phyloP scores from a whole-genome alignment of 2,797 vertebrate species.

The Merluccius polli region DNA sequence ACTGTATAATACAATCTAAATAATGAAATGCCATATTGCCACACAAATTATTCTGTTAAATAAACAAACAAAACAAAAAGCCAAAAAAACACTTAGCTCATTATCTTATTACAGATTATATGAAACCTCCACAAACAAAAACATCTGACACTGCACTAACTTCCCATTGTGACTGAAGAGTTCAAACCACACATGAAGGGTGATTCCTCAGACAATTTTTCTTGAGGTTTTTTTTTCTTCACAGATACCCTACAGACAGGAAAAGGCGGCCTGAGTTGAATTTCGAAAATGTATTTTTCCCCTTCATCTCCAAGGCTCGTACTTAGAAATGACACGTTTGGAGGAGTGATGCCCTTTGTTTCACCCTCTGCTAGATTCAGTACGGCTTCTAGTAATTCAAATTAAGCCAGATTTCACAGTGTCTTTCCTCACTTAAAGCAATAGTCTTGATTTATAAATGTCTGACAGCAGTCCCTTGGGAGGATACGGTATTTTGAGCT shows the following conservation, averaged over 20 bases:
- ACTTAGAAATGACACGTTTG: constrained; percentile 56
- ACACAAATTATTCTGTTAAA: background rate
- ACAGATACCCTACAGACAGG: constrained; percentile 52
- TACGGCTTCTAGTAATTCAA: constrained; percentile 37
- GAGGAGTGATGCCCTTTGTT: constrained; percentile 57
- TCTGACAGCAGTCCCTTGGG: constrained; percentile 28
- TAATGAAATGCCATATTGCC: background rate
- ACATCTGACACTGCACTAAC: constrained; percentile 36
- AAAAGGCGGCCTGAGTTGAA: constrained; percentile 37
- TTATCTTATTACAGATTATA: constrained; percentile 21
- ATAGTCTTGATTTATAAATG: constrained; percentile 39
- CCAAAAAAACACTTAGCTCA: background rate
- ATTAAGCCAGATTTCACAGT: constrained; percentile 27
- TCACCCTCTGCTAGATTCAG: constrained; percentile 58
- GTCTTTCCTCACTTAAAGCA: constrained; percentile 45
- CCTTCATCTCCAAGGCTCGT: constrained; percentile 46
- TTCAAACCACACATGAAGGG: constrained; percentile 53
- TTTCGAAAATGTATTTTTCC: constrained; percentile 58
- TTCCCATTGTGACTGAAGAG: constrained; percentile 50
- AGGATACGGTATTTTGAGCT: constrained; percentile 21
- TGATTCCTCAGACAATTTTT: constrained; percentile 58
- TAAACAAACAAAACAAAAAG: constrained; percentile 1
- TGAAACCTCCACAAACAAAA: constrained; percentile 1
- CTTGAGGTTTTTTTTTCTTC: constrained; percentile 16
- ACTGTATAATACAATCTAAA: background rate